Base-by-base conservation (phyloP, 2,113 vertebrate species). In the Corythoichthys haematopterus region DNA sequence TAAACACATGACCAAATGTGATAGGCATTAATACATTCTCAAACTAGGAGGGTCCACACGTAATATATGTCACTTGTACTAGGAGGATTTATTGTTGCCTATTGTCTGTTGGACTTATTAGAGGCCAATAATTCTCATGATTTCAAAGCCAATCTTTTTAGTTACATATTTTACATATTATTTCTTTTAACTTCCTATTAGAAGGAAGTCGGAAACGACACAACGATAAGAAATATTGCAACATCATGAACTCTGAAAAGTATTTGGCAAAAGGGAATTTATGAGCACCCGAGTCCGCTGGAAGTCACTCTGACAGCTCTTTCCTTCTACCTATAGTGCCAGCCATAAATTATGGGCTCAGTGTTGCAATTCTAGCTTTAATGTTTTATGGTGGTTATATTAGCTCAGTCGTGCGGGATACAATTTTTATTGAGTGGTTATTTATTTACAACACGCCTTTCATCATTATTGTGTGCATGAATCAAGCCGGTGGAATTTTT, bases 361-460 rank as follows among this genome's bases (percentile, higher is more conserved):
- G 58, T 70, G 65, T 55, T 78, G 78, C 36, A 74, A 74, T 64
- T 69, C 53, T 33, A 51, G 33, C 58, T 77, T 78, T 60, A 69
- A 79, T 79, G 72, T 75, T 80, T 79, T 62, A 83, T 70, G 50
- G 35, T 58, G 16, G 64, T 40, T 66, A 63, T 79, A 63, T 76
- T 70, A 57, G 61, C 53, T 51, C 20, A 37, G 58, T 69, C 28
- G 36, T 65, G 50, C 35, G 47, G 20, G 28, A 66, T 53, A 43
- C 37, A 43, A 13, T 69, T 76, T 72, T 65, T 66, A 70, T 68
- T 62, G 55, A 64, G 16, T 6, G 45, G 16, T 78, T 60, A 76
- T 80, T 83, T 83, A 74, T 83, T 78, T 63, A 80, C 62, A 66
- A 50, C 46, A 46, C 56, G 56, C 40, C 64, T 75, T 68, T 70